Base-by-base conservation (phyloP, 1,140 invertebrate genomes). In the Monochamus saltuarius region DNA sequence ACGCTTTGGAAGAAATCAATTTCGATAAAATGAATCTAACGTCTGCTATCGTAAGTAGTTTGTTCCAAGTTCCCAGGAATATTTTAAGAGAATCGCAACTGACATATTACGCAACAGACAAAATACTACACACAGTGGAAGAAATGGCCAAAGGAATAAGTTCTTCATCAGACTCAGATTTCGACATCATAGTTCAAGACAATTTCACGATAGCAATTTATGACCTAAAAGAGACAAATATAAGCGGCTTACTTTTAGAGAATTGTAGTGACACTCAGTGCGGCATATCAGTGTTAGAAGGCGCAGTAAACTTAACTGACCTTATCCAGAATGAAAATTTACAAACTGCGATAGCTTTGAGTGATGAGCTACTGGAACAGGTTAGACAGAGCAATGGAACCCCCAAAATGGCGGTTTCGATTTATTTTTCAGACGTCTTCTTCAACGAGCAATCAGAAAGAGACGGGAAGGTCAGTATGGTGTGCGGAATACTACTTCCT, bases 101-200 rank as follows among this genome's bases (percentile, higher is more conserved):
- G 8, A 34, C 57, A 9, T 58, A 58, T 40, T 57, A 51, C 2
- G 63, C 70, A 1, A 72, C 70, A 7, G 68, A 72, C 34, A 61
- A 53, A 7, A 64, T 72, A 39, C 42, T 72, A 3, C 39, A 68
- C 50, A 36, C 34, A n/a, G 10, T 72, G 1, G 70, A 72, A 52
- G 14, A 63, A 37, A 62, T 59, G 19, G 13, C 45, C 38, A 57
- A 40, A 53, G 34, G 1, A 4, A 22, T 2, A 1, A 22, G 8
- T 4, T 11, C 1, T 16, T 29, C 22, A 29, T 29, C 6, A 29
- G 22, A 29, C 2, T 29, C 6, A 29, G 17, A 57, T 29, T 17
- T 42, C 1, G 13, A 37, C 17, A 7, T 17, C 10, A 50, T 58
- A 2, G 45, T 51, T 13, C 17, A 40, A 1, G 37, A 52, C 6